Percentiles rank a stretch among this genome's conserved stretches.
Conservation (phyloP, 2,113 vertebrate genomes). For the Cricetomys ansorgei region DNA sequence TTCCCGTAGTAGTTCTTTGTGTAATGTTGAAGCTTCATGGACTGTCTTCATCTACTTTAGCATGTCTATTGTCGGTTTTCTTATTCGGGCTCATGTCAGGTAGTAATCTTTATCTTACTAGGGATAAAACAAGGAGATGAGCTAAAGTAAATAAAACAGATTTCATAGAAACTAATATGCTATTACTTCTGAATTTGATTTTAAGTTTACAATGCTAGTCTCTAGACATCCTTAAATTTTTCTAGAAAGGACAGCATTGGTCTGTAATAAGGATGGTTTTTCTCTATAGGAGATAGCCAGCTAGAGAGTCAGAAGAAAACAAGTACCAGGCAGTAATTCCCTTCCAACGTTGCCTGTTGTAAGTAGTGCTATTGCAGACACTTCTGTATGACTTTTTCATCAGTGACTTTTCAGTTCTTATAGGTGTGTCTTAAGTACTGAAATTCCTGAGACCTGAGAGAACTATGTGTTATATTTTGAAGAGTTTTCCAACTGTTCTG, state of each 20-base stretch:
- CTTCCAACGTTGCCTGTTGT: rapidly evolving
- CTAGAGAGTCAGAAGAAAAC: not conserved
- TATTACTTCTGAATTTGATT: not conserved
- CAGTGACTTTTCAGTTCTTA: not conserved
- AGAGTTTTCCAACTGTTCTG: not conserved
- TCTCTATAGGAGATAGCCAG: not conserved
- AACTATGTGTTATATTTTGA: not conserved
- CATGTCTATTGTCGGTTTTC: too few species aligned
- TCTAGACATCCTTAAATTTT: not conserved
- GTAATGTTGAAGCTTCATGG: too few species aligned
- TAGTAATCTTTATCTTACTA: too few species aligned
- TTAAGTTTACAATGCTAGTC: not conserved
- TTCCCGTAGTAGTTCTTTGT: too few species aligned
- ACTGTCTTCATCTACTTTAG: too few species aligned
- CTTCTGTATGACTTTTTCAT: not conserved
- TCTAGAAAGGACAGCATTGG: not conserved
- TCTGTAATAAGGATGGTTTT: too few species aligned
- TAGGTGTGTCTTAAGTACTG: not conserved
- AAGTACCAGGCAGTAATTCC: not conserved
- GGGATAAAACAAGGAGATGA: too few species aligned
- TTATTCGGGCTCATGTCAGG: too few species aligned
- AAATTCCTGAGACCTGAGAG: not conserved
- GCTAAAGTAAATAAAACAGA: not conserved
- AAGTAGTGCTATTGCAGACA: not conserved
- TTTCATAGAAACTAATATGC: not conserved